Base-by-base conservation (phyloP, 1,140 invertebrate genomes). In the Drepana arcuata region DNA sequence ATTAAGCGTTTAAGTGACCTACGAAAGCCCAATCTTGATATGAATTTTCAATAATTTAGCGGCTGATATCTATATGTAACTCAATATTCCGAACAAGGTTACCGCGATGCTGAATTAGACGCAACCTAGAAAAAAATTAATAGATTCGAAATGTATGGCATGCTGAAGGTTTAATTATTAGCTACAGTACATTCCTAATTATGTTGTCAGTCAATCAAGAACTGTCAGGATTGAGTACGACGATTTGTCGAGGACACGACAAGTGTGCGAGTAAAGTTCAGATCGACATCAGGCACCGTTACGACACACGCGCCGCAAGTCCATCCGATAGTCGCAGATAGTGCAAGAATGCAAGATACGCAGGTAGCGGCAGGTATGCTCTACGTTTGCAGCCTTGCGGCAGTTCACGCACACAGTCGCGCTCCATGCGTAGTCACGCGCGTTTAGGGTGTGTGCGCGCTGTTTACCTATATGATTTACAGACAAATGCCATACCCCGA, bases 401-500 rank as follows among this genome's bases (percentile, higher is more conserved):
- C 53, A 51, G 49, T 55, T 50, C 51, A 58, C 69, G 34, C 71
- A 62, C 58, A 65, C 59, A 54, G 38, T 26, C 31, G 40, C 43
- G 24, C 32, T 13, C 23, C 37, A 16, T 26, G 31, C 15, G 38
- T 47, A 21, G 32, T 41, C 38, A 53, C 45, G 37, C 48, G 47
- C 26, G 23, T 21, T 23, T 12, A 16, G 34, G 45, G 39, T 33
- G 62, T 63, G 58, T 62, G 60, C 50, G 64, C 56, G 63, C 52
- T 79, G 64, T 81, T 81, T 81, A 61, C 56, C 49, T 62, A 56
- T 71, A 54, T 79, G 70, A 81, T 81, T 79, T 65, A 81, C 77
- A 79, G 64, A 66, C 72, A 75, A 77, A 77, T 61, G 65, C 70
- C 61, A 68, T 48, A 60, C 60, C 60, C 59, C 61, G 45, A 44